A percentile compares a stretch with the other conserved stretches of the same genome.
Conservation (phyloP, 2,888 invertebrate species). For the Synergus japonicus region DNA sequence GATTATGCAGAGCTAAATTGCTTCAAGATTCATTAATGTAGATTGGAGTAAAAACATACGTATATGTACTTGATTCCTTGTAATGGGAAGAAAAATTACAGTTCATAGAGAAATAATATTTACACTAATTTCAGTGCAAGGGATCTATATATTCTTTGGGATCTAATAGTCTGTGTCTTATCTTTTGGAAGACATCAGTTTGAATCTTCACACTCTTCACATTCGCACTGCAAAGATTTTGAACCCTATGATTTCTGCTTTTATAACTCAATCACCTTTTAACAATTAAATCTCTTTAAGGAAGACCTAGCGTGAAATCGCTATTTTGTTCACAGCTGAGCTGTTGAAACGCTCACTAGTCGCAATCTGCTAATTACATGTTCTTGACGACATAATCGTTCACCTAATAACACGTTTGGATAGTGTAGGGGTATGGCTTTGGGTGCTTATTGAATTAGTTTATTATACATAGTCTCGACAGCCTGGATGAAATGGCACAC, state of each 20-base stretch:
- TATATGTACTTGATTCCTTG: too few species aligned
- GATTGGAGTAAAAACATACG: too few species aligned
- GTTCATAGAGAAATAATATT: too few species aligned
- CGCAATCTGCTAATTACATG: conserved; percentile 63
- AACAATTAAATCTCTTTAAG: conserved; percentile 40
- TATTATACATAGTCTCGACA: conserved; percentile 47
- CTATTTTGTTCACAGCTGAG: conserved; percentile 26
- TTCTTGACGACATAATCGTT: conserved; percentile 66
- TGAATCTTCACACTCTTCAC: not conserved
- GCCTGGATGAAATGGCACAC: not conserved
- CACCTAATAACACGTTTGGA: conserved; percentile 63
- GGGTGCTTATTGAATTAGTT: conserved; percentile 69
- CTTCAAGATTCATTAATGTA: too few species aligned
- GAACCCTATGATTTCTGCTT: conserved; percentile 50
- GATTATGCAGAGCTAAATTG: too few species aligned
- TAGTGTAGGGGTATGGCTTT: conserved; percentile 61
- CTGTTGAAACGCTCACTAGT: conserved; percentile 21
- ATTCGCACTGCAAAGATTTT: conserved; percentile 1
- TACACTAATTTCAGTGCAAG: too few species aligned
- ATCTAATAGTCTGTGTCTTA: too few species aligned
- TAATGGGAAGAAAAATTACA: too few species aligned
- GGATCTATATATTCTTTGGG: too few species aligned
- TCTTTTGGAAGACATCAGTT: too few species aligned
- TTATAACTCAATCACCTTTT: conserved; percentile 51
- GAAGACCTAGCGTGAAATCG: conserved; percentile 41